Evolutionary conservation across 2,888 invertebrate species (phyloP), one percentile per base, ranked within the genome.

Genomic region (Aricia artaxerxes): DNA sequence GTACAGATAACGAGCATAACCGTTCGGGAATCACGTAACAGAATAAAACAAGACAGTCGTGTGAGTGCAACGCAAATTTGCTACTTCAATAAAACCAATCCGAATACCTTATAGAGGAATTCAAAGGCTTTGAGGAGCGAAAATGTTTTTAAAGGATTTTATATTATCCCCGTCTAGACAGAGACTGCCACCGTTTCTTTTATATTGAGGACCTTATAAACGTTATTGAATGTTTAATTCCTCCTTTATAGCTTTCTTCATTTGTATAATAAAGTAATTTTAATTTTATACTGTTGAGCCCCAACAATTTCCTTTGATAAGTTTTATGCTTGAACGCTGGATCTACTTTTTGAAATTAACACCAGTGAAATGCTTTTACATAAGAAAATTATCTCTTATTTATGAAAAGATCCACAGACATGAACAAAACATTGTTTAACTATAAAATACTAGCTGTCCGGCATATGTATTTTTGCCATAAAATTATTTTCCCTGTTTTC

Each of bases 151-250:
- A 78, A 88, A 89, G 87, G 87, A 89, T 91, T 92, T 91, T 88
- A 87, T 91, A 90, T 93, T 92, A 93, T 92, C 92, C 92, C 90
- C 85, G 93, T 93, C 93, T 94, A 93, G 93, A 93, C 93, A 90
- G 90, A 89, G 91, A 89, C 89, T 89, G 89, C 86, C 82, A 81
- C 78, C 80, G 82, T 85, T 86, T 86, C 86, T 90, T 87, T 87
- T 87, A 87, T 89, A 88, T 85, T 87, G 85, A 84, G 82, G 82
- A 49, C 64, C 35, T 44, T 38, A 69, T 38, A 69, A 69, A 69
- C 69, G 13, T 69, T 69, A 69, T 69, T 69, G 69, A 69, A 69
- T 69, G 69, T 69, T 69, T 69, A 69, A 69, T 69, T 69, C 69
- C 35, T 64, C 69, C 35, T 69, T 69, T 69, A 69, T 69, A 35